Evolutionary conservation across 2,113 vertebrate species (phyloP).

Genomic region (Petromus typicus): DNA sequence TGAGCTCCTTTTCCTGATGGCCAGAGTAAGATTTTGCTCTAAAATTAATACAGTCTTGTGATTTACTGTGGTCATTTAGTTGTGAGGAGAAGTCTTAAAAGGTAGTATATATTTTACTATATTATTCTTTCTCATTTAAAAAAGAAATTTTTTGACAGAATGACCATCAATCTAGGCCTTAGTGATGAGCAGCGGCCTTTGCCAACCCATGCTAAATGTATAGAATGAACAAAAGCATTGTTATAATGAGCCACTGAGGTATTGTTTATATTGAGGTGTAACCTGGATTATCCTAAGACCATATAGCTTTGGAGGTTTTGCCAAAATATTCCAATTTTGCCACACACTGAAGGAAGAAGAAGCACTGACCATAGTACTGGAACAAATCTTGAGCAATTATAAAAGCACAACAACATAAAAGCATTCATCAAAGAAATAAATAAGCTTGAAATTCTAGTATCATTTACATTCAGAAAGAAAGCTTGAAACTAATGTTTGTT

Average conservation of each 20-base stretch:
- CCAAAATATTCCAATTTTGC: slow-evolving; percentile 11
- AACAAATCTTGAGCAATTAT: background rate
- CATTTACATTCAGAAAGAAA: slow-evolving; percentile 15
- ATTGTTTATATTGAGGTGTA: background rate
- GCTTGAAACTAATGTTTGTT: background rate
- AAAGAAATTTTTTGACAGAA: background rate
- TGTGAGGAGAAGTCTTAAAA: background rate
- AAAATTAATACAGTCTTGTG: background rate
- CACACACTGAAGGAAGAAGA: background rate
- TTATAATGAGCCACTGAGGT: background rate
- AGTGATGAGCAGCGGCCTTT: background rate
- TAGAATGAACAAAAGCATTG: background rate
- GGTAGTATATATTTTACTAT: background rate
- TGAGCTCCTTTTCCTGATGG: background rate
- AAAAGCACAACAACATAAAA: background rate
- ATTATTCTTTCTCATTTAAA: background rate
- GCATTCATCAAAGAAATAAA: background rate
- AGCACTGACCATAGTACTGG: background rate
- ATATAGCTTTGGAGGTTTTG: background rate
- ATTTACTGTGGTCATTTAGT: background rate
- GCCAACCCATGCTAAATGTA: background rate
- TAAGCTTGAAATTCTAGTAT: background rate
- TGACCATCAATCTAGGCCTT: background rate
- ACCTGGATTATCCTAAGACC: background rate
- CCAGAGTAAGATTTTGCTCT: background rate